These are phyloP conservation scores for Gobiocypris rarus DNA, from an alignment of 2,113 vertebrate species.

Conservation along the genomic window DNA sequence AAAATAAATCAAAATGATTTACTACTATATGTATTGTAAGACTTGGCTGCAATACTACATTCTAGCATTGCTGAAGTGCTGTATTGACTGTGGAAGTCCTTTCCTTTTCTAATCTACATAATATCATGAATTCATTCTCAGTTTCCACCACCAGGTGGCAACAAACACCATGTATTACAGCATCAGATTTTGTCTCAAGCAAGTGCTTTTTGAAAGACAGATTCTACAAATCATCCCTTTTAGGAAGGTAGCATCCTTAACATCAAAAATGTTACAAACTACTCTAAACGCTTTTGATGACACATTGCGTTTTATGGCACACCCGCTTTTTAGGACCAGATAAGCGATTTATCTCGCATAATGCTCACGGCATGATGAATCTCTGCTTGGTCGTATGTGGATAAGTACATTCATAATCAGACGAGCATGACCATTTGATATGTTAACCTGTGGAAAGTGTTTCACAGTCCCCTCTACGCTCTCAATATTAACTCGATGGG, in stretches of 20 bases:
- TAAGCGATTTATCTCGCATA: background rate
- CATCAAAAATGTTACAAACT: background rate
- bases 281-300: background rate
- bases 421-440: constrained; percentile 6
- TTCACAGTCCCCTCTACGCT: background rate
- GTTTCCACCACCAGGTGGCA: constrained; percentile 53
- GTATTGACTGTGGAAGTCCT: background rate
- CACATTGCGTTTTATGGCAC: background rate
- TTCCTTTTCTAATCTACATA: background rate
- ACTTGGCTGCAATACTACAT: too few species aligned
- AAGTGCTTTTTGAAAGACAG: background rate
- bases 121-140: background rate
- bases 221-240: constrained; percentile 4
- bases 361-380: background rate
- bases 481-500: constrained; percentile 35
- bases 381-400: background rate
- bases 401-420: constrained; percentile 27
- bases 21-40: too few species aligned
- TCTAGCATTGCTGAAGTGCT: background rate
- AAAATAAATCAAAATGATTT: too few species aligned
- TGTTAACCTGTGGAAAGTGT: constrained; percentile 4
- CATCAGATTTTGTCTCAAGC: background rate
- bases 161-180: constrained; percentile 43
- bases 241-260: background rate
- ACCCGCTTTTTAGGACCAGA: background rate